Conservation (phyloP, 2,797 vertebrate species). For the Tadarida brasiliensis region DNA sequence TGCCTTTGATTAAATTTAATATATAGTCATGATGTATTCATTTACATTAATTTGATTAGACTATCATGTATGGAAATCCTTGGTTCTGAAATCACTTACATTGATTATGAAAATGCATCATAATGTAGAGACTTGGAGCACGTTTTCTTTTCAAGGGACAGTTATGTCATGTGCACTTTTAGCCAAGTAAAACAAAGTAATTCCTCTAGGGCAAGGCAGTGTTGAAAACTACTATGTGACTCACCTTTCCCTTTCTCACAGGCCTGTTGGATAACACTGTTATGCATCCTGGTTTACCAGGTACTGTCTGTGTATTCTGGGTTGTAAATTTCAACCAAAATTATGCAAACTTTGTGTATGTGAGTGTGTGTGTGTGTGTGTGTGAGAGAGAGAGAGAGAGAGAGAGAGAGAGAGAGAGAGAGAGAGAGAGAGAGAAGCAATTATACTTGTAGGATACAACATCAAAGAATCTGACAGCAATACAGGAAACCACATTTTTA, state of each 20-base stretch:
- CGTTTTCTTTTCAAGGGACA: constrained; percentile 66
- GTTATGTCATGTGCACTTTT: background rate
- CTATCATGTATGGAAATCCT: background rate
- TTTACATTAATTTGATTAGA: constrained; percentile 54
- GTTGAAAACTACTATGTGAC: background rate
- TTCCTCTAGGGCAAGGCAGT: background rate
- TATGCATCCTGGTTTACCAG: background rate
- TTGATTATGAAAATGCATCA: constrained; percentile 15
- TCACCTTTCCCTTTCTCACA: background rate
- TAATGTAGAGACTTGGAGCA: constrained; percentile 43
- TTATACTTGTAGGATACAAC: background rate
- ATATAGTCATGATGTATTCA: background rate
- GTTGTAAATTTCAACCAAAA: background rate
- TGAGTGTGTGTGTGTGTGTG: background rate
- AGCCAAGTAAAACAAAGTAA: constrained; percentile 17
- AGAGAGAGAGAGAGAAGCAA: background rate
- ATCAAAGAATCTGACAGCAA: background rate
- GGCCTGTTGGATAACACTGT: background rate
- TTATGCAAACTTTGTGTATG: background rate
- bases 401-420: background rate
- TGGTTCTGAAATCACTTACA: constrained; percentile 14
- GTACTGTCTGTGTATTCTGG: background rate
- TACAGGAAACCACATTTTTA: background rate
- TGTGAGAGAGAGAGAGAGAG: background rate
- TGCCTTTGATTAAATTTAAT: constrained; percentile 20